Evolutionary conservation across 2,888 invertebrate species (phyloP).

Genomic region (Strigamia maritima): DNA sequence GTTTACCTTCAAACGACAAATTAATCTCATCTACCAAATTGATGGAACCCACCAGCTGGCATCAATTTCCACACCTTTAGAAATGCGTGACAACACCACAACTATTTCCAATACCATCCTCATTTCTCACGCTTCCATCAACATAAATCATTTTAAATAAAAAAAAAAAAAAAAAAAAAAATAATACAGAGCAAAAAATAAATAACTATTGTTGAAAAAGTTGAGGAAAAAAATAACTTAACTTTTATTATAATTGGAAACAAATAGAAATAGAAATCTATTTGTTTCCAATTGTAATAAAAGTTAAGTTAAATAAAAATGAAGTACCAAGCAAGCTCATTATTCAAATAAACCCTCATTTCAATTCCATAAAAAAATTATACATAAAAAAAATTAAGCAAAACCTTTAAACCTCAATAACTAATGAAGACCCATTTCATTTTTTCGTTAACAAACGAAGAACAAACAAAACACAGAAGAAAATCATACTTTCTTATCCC

Average conservation of each 20-base stretch:
- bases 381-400: too few relatives aligned
- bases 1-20: constrained; percentile 29
- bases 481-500: background rate
- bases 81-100: background rate
- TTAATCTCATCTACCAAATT: constrained; percentile 27
- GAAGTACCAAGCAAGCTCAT: too few relatives aligned
- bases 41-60: constrained; percentile 24
- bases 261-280: too few relatives aligned
- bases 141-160: background rate
- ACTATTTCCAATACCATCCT: background rate
- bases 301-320: too few relatives aligned
- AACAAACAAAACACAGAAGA: background rate
- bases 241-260: too few relatives aligned
- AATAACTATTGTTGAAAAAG: too few relatives aligned
- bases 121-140: background rate
- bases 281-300: too few relatives aligned
- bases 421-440: too few relatives aligned
- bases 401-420: too few relatives aligned
- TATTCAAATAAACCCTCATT: too few relatives aligned
- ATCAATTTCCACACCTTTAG: background rate
- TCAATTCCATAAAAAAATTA: too few relatives aligned
- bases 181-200: background rate
- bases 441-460: background rate
- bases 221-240: too few relatives aligned
- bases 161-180: background rate